Evolutionary conservation across 2,113 vertebrate species (phyloP).

Genomic region (Rhea americana): DNA sequence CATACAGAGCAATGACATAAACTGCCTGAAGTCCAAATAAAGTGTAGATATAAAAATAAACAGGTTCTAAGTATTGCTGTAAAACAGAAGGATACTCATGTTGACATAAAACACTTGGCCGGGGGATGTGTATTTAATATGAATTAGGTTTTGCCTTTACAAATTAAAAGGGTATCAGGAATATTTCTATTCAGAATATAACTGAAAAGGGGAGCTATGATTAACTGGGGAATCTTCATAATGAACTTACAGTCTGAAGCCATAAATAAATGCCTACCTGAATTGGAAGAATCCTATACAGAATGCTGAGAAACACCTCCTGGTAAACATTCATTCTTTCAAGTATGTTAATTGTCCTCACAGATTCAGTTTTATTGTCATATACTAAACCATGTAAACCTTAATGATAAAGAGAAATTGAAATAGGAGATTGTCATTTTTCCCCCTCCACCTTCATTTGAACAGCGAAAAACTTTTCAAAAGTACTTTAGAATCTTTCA

Average conservation of each 20-base stretch:
- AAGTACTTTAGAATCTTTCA: conserved; percentile 56
- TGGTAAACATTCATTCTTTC: conserved; percentile 99
- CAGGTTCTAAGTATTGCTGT: conserved; percentile 91
- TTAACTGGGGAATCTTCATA: conserved; percentile 33
- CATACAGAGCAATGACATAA: conserved; percentile 90
- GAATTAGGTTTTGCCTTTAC: conserved; percentile 30
- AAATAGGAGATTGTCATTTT: conserved; percentile 65
- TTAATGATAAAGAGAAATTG: conserved; percentile 74
- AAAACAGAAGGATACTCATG: conserved; percentile 62
- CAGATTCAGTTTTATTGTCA: conserved; percentile 97
- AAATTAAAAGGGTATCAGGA: conserved; percentile 29
- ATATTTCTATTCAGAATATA: conserved; percentile 31
- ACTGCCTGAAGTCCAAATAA: conserved; percentile 94
- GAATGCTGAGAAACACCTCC: conserved; percentile 91
- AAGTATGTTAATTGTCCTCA: conserved; percentile 96
- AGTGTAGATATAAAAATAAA: conserved; percentile 99
- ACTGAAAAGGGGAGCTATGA: neutral
- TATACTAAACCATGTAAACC: conserved; percentile 91
- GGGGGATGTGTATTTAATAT: neutral
- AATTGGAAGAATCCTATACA: conserved; percentile 90
- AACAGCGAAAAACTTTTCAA: conserved; percentile 67
- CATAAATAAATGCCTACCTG: conserved; percentile 82
- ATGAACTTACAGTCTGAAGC: conserved; percentile 41
- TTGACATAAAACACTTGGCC: conserved; percentile 32
- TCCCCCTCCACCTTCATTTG: conserved; percentile 45